Evolutionary conservation across 92 coral and sea anemone species (phyloP).

Genomic region (Montipora capitata): DNA sequence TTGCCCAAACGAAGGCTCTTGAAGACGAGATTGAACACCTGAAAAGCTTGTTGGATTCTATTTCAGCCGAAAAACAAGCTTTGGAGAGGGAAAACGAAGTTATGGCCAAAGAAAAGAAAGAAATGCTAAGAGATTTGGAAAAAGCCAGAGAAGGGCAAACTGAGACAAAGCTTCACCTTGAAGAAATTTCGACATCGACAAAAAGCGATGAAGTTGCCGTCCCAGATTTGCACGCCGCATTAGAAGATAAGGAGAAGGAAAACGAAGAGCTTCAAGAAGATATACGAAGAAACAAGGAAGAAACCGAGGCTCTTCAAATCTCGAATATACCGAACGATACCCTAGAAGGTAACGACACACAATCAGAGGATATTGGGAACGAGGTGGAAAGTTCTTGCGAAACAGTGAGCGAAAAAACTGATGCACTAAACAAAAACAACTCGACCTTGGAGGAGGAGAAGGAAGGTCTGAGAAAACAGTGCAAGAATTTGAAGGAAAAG

Average conservation of each 20-base stretch:
- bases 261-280: slow-evolving; percentile 50
- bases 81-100: slow-evolving; percentile 80
- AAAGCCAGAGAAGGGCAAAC: slow-evolving; percentile 33
- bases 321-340: slow-evolving; percentile 16
- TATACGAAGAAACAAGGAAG: slow-evolving; percentile 49
- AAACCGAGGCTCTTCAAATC: slow-evolving; percentile 31
- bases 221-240: neutral
- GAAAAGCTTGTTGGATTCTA: slow-evolving; percentile 78
- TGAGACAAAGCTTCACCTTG: neutral
- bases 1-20: slow-evolving; percentile 42
- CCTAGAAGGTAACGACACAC: slow-evolving; percentile 17
- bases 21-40: slow-evolving; percentile 74
- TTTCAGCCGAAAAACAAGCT: slow-evolving; percentile 81
- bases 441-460: slow-evolving; percentile 33
- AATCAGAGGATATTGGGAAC: slow-evolving; percentile 28
- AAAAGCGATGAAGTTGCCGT: neutral
- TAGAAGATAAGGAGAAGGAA: slow-evolving; percentile 49
- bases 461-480: slow-evolving; percentile 1
- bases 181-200: slow-evolving; percentile 9
- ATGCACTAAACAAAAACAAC: slow-evolving; percentile 21
- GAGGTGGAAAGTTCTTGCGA: slow-evolving; percentile 29
- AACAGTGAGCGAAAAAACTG: slow-evolving; percentile 43
- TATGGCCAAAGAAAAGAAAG: slow-evolving; percentile 71
- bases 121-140: slow-evolving; percentile 62
- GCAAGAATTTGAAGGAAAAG: slow-evolving; percentile 16